phyloP scores from a whole-genome alignment of 2,797 vertebrate genomes.

The Sebastes jordani region DNA sequence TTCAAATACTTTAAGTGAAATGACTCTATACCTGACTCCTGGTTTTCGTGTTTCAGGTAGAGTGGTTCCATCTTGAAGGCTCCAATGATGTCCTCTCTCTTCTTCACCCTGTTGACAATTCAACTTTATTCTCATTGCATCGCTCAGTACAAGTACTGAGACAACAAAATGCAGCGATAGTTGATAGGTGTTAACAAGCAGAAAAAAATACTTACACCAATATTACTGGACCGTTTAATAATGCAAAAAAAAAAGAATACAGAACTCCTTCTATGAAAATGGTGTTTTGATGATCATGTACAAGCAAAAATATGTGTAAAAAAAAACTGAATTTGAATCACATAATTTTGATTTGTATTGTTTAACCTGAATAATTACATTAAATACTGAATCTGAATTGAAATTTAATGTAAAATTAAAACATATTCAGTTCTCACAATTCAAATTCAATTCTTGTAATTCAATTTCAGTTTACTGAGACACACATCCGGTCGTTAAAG shows the following conservation, averaged over 20 bases:
- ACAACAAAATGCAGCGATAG: neutral
- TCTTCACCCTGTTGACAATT: constrained; percentile 88
- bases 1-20: neutral
- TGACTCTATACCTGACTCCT: constrained; percentile 89
- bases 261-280: neutral
- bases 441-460: neutral
- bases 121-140: neutral
- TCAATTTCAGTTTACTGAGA: no score
- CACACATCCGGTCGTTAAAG: no score
- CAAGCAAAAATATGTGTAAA: rapidly evolving
- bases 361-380: no score
- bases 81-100: constrained; percentile 87
- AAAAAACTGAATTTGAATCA: neutral
- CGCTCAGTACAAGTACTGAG: neutral
- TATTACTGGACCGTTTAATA: neutral
- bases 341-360: no score
- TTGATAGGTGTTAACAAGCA: neutral
- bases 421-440: neutral
- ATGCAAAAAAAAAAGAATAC: neutral
- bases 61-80: constrained; percentile 96
- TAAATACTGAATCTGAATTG: no score
- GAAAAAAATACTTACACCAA: neutral
- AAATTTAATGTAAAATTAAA: no score
- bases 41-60: constrained; percentile 93
- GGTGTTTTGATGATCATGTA: neutral